Base-by-base conservation (phyloP, 2,113 vertebrate species). In the Rissa tridactyla region DNA sequence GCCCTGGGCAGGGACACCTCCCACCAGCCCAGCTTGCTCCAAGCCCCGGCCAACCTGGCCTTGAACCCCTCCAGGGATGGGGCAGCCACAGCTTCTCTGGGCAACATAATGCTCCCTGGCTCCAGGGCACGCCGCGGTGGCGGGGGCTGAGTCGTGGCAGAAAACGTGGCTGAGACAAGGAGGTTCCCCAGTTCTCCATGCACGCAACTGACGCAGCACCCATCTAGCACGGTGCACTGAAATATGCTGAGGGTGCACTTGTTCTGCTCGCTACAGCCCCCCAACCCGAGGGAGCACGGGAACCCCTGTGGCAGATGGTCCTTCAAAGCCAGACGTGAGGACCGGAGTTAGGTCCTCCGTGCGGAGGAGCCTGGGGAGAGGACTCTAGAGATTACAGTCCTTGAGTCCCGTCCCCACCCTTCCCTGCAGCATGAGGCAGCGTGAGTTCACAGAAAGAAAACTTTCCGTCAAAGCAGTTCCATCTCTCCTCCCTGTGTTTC, bases 51-150 rank as follows among this genome's bases (percentile, higher is more conserved):
- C 44, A 46, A 46, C 44, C 44, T 46, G 44, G 44, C 17, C 44
- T 18, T 46, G 17, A 46, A 46, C 44, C 44, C 44, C 44, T 46
- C 44, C 44, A 46, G 44, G 44, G 17, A 46, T 46, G 44, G 44
- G 44, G 44, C 44, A 46, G 44, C 44, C 44, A 46, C 44, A 46
- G 44, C 44, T 46, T 46, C 44, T 46, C 44, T 46, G 44, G 44
- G 44, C 44, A 46, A 46, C 44, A 8, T 46, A 46, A 46, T 46
- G 44, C 17, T 46, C 47, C 61, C 51, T 32, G 21, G 46, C 60
- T 62, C 65, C 65, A 4, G 69, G 13, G 13, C 4, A 0, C 5
- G 68, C 76, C 11, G 55, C 0, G 1, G 2, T 1, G 42, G 44
- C 3, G n/a, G 46, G 6, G 11, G 64, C 46, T 29, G 51, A 0